These are phyloP conservation scores for Eupithecia vulgata DNA, from an alignment of 2,888 invertebrate species.

Conservation along the genomic window DNA sequence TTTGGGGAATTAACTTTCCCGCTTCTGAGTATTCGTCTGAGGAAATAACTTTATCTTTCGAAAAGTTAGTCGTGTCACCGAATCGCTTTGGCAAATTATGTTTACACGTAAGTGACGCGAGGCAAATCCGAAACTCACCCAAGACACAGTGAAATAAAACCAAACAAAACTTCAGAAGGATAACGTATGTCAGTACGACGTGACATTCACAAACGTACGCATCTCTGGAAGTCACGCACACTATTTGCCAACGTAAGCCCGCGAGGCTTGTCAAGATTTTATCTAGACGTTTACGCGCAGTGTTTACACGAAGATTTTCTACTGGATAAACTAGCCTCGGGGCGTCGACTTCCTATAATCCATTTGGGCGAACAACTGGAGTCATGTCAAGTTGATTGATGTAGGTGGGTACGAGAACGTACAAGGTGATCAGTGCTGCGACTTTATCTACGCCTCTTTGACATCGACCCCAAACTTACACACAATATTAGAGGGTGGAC, in stretches of 20 bases:
- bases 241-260: constrained; percentile 34
- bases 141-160: constrained; percentile 42
- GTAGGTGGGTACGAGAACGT: constrained; percentile 62
- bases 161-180: constrained; percentile 32
- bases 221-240: constrained; percentile 29
- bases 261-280: constrained; percentile 36
- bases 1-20: not conserved
- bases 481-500: constrained; percentile 51
- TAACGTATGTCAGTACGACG: constrained; percentile 25
- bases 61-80: constrained; percentile 70
- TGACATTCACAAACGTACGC: constrained; percentile 20
- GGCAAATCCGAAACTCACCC: constrained; percentile 75
- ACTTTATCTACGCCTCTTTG: constrained; percentile 75
- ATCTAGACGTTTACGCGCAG: constrained; percentile 33
- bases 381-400: constrained; percentile 82
- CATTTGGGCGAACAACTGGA: constrained; percentile 81
- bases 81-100: constrained; percentile 76
- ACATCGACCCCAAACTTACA: constrained; percentile 61
- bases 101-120: constrained; percentile 73
- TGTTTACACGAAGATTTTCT: constrained; percentile 37
- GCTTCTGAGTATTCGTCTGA: constrained; percentile 1
- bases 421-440: constrained; percentile 67
- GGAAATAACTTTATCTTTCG: constrained; percentile 50
- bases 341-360: constrained; percentile 79
- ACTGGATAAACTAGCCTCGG: constrained; percentile 46